phyloP scores from a whole-genome alignment of 2,888 invertebrate species.

The Eueremaeus valkanovi region DNA sequence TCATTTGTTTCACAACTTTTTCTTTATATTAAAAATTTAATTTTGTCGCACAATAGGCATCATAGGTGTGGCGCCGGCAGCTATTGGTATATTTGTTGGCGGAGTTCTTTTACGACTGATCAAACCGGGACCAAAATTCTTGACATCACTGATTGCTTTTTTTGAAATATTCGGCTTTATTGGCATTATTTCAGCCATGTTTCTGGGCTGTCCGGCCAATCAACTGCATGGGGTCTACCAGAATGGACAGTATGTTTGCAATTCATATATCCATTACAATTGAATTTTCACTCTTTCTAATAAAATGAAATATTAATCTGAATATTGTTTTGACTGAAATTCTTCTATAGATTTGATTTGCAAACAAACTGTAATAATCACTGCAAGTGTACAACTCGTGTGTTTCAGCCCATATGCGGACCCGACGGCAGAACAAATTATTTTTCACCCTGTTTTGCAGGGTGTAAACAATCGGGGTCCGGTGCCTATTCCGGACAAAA shows the following conservation, averaged over 20 bases:
- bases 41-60: background rate
- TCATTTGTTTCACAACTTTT: too few relatives aligned
- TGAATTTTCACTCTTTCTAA: background rate
- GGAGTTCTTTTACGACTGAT: slow-evolving; percentile 49
- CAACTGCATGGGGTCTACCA: background rate
- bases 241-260: background rate
- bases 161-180: slow-evolving; percentile 47
- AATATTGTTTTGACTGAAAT: background rate
- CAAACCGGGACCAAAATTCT: slow-evolving; percentile 49
- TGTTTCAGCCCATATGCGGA: slow-evolving; percentile 46
- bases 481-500: background rate
- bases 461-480: too few relatives aligned
- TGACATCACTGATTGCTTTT: slow-evolving; percentile 51
- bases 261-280: background rate
- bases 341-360: slow-evolving; percentile 40
- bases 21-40: background rate
- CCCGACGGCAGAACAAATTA: slow-evolving; percentile 55
- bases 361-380: slow-evolving; percentile 43
- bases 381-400: slow-evolving; percentile 43
- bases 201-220: slow-evolving; percentile 44
- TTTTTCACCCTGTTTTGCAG: slow-evolving; percentile 70
- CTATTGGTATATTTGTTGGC: slow-evolving; percentile 44
- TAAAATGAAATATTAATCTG: background rate
- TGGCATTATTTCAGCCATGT: slow-evolving; percentile 44
- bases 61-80: background rate